Evolutionary conservation across 2,113 vertebrate genomes (phyloP), one percentile per base, ranked within the genome.

Genomic region (Charina bottae): DNA sequence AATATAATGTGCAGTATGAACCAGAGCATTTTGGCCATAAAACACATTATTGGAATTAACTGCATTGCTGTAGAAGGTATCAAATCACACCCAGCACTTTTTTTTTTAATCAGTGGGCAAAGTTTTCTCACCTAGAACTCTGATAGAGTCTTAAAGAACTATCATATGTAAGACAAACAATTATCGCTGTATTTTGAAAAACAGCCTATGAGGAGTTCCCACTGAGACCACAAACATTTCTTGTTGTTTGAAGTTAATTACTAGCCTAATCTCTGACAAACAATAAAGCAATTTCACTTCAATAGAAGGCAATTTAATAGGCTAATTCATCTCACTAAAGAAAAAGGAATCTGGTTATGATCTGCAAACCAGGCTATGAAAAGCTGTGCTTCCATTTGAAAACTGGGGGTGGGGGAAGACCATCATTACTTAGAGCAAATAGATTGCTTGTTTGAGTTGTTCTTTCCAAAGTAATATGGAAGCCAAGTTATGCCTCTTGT

Each of bases 211-310:
- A 85, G 90, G 95, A 94, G 91, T 95, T 96, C 96, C 60, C 85
- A 89, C 64, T 91, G 90, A 86, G 93, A 94, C 83, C 94, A 90
- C 90, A 93, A 83, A 93, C 93, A 95, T 83, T 94, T 95, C 88
- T 94, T 94, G 89, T 92, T 96, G 94, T 95, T 95, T 95, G 95
- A 96, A 96, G 94, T 95, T 96, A 96, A 97, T 95, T 95, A 95
- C 92, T 94, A 94, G 42, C 42, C 89, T 95, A 93, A 96, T 94
- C 93, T 95, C 88, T 91, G 60, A 54, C 85, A 93, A 95, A 56
- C 87, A 56, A 86, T 94, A 95, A 95, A n/a, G 6, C 72, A 91
- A 88, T 89, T 94, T 92, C 92, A 90, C 4, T 94, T 94, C 87
- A 89, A 58, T 83, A 93, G 62, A 95, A 95, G 91, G 83, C 10